Base-by-base conservation (phyloP, 2,888 invertebrate species). In the Volucella zonaria region DNA sequence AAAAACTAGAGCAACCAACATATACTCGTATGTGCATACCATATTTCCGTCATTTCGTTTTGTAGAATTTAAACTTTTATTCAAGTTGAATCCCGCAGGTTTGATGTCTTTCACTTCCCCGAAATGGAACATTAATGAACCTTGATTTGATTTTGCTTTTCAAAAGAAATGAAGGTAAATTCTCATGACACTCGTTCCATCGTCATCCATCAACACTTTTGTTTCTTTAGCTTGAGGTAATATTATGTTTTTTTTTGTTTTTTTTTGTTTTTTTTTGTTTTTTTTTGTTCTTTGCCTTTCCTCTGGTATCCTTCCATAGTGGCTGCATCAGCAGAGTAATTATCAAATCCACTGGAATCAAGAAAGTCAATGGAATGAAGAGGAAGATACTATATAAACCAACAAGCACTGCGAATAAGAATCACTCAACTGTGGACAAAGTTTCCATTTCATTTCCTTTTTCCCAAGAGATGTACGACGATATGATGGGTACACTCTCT, bases 331-430 rank as follows among this genome's bases (percentile, higher is more conserved):
- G 66, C 42, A 61, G 52, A 83, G 68, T 83, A 83, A 83, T 83
- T 83, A 83, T 83, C 79, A 76, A 83, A 76, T 80, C 75, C 75
- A 71, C 31, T 71, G 83, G 76, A 79, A 83, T 83, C 79, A 79
- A 83, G 75, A 75, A 76, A 79, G n/a, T 75, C 79, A 75, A 31
- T 31, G 31, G 31, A 31, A 31, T 31, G 31, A 6, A n/a, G 23
- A 31, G 70, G 54, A 75, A 43, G 11, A 73, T 23, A 23, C 18
- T 23, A 6, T 64, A 66, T 15, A 42, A 15, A 51, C 23, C 8
- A 31, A 18, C 52, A 42, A 14, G 6, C 66, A 51, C 49, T 71
- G 59, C 77, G 77, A 31, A 56, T 58, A 51, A 68, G 56, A 82
- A 74, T 82, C 74, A 82, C 75, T 79, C 79, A 67, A 56, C 75